These are phyloP conservation scores for Castor canadensis DNA, from an alignment of 2,113 vertebrate species.

Conservation along the genomic window DNA sequence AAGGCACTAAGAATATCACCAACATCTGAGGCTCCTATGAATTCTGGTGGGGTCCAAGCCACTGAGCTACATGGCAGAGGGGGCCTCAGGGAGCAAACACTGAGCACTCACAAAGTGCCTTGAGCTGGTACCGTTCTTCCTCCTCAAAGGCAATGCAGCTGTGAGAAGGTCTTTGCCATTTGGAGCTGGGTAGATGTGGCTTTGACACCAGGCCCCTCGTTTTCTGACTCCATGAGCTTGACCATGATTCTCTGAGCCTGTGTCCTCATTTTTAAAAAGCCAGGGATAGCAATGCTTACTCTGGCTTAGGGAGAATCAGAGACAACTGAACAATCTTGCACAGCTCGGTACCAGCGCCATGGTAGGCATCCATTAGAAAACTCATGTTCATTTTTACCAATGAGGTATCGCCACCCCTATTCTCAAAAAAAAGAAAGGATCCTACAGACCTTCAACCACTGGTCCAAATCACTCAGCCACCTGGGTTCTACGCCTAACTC, in stretches of 20 bases:
- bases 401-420: accelerated
- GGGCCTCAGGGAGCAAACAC: not conserved
- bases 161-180: not conserved
- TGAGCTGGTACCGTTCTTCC: accelerated
- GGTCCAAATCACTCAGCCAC: not conserved
- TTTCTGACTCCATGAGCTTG: not conserved
- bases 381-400: no score
- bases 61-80: accelerated
- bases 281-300: not conserved
- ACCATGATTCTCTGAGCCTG: not conserved
- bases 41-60: accelerated
- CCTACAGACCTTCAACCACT: not conserved
- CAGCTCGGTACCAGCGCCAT: not conserved
- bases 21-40: not conserved
- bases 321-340: not conserved
- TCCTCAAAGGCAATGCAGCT: not conserved
- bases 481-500: not conserved
- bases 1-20: not conserved
- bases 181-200: not conserved
- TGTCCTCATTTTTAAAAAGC: not conserved
- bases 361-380: not conserved
- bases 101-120: not conserved
- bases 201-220: not conserved
- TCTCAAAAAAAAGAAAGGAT: not conserved
- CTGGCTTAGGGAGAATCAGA: not conserved